Evolutionary conservation across 2,797 vertebrate genomes (phyloP), one percentile per base, ranked within the genome.

Genomic region (Pipistrellus pipistrellus): DNA sequence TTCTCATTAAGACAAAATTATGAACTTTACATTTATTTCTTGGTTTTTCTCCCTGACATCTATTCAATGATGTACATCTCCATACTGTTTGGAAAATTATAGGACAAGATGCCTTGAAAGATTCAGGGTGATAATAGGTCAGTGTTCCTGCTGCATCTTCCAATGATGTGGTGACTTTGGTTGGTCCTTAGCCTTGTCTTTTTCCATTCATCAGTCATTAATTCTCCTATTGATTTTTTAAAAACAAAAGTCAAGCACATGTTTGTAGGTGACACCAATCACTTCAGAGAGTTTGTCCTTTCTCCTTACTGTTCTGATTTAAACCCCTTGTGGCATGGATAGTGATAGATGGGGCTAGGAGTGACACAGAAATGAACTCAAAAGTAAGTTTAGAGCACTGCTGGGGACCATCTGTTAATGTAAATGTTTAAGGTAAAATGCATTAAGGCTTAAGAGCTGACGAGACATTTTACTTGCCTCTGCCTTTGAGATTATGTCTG

Each of bases 371-470:
- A 98, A 98, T 97, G 96, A 98, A 98, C 97, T 98, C 90, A 90
- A 96, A 96, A 98, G 95, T 11, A 66, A 97, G 97, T 98, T 98
- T 98, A 98, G 98, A 96, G 98, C 97, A 97, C 98, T 98, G 95
- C 8, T 0, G 97, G 97, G 98, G 96, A 98, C 98, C 97, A 98
- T 98, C 98, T 98, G 97, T 98, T 98, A 98, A 98, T 98, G 98
- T 98, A 98, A 98, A 98, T 98, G 98, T 98, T 98, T 98, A 98
- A 98, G 97, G 97, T 97, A 98, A 98, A 98, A 97, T 97, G 88
- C 95, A 97, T 97, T 97, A 98, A 98, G 81, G 89, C 95, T 86
- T 96, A 94, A 62, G 59, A 23, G 53, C 97, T 98, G 98, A 98
- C 0, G 4, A 98, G 97, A 98, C 97, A 71, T 98, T 98, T 98